Evolutionary conservation across 2,797 vertebrate genomes (phyloP), one percentile per base, ranked within the genome.

Genomic region (Synaphobranchus kaupii): DNA sequence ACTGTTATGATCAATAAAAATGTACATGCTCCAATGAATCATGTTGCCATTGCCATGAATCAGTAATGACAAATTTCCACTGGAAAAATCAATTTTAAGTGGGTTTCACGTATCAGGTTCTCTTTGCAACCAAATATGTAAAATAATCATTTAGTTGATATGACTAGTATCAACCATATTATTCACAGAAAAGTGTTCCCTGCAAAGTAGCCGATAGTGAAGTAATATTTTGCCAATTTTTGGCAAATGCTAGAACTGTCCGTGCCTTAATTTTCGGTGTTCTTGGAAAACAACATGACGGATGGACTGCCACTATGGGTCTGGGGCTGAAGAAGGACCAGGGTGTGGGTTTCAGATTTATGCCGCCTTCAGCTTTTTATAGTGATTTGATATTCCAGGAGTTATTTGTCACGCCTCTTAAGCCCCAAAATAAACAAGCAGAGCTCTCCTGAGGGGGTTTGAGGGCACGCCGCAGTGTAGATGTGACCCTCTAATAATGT

Each of bases 351-450:
- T 95, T 95, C 94, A 95, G 90, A 95, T 97, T 95, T 95, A 95
- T 95, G 94, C 92, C 95, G 95, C 90, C 92, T 95, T 96, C 94
- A 95, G 95, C 95, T 94, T 96, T 95, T 96, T 94, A 95, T 96
- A 95, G 96, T 93, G 94, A 96, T 96, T 94, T 94, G 95, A 97
- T 96, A 94, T 95, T 94, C 92, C 92, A 92, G 92, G 92, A 96
- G 95, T 94, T 95, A 96, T 96, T 96, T 95, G 94, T 96, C 95
- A 95, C 95, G 92, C 95, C 96, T 95, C 92, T 93, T 94, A 94
- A 94, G 94, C 73, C 92, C 95, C 89, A 95, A 97, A 97, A 97
- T 96, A 96, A 93, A 93, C 94, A 90, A 90, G 93, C 91, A 90
- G 91, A 5, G 60, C 93, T 93, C 93, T 95, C 91, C 92, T 93